phyloP scores from a whole-genome alignment of 2,113 vertebrate species.

The Aspidoscelis tigris region DNA sequence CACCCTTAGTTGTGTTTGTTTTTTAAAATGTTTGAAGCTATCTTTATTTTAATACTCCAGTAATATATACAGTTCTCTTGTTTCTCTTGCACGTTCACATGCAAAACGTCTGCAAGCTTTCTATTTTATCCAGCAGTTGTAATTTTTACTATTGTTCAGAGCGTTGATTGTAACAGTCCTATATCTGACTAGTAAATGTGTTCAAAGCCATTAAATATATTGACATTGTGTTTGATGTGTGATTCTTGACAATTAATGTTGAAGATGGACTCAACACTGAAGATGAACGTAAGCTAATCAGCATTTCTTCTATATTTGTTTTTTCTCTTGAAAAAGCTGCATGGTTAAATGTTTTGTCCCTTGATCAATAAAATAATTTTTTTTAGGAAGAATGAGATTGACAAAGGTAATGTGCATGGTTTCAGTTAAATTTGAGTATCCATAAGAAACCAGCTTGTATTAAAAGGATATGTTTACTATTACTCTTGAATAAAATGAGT shows the following conservation, averaged over 20 bases:
- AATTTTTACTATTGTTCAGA: conserved; percentile 25
- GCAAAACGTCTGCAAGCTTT: neutral
- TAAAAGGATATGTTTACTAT: neutral
- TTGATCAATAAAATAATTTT: neutral
- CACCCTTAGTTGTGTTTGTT: neutral
- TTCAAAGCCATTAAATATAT: conserved; percentile 1
- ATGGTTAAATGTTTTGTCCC: neutral
- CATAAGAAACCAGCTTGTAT: neutral
- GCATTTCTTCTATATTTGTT: neutral
- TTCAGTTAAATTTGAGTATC: conserved; percentile 19
- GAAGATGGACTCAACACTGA: conserved; percentile 31
- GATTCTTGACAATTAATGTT: conserved; percentile 20
- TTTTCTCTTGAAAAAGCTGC: neutral
- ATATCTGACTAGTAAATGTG: neutral
- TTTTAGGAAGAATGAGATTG: neutral
- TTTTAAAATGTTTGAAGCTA: neutral
- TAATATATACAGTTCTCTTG: neutral
- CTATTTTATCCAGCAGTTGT: conserved; percentile 23
- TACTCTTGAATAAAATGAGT: neutral
- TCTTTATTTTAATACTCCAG: neutral
- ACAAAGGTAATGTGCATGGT: conserved; percentile 2
- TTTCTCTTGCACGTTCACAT: neutral
- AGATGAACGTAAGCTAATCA: neutral
- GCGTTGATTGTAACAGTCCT: neutral
- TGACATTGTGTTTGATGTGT: conserved; percentile 21